Conservation (phyloP, 2,888 invertebrate species). For the Ceramica pisi region DNA sequence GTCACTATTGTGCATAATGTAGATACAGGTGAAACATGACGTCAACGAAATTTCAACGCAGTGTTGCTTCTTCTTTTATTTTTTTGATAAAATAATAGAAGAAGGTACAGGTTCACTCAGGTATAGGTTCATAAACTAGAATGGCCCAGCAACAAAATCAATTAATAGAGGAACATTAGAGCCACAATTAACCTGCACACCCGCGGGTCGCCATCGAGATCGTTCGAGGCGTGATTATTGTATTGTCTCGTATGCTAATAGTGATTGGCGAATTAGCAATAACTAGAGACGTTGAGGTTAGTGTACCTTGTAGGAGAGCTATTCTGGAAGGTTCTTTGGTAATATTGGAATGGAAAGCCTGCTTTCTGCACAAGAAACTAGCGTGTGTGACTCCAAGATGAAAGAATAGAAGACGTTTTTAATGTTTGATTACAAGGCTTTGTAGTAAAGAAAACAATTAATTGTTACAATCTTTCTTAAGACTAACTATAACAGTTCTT, state of each 20-base stretch:
- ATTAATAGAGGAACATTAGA: slow-evolving; percentile 83
- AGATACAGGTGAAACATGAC: too few species aligned
- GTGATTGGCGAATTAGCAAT: slow-evolving; percentile 61
- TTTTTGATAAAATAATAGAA: too few species aligned
- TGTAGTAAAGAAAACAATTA: too few species aligned
- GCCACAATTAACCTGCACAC: slow-evolving; percentile 69
- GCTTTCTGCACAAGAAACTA: not conserved
- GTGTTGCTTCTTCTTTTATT: too few species aligned
- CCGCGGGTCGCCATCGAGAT: slow-evolving; percentile 53
- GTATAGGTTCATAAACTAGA: not conserved
- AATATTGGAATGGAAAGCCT: not conserved
- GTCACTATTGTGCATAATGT: too few species aligned
- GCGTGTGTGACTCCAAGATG: not conserved
- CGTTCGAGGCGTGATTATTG: slow-evolving; percentile 60
- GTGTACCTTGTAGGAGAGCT: slow-evolving; percentile 28
- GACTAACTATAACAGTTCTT: too few species aligned
- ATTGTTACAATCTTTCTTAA: too few species aligned
- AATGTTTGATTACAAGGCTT: too few species aligned
- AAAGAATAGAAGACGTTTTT: not conserved
- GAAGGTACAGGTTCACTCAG: too few species aligned
- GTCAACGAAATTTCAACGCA: too few species aligned
- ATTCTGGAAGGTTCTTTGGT: slow-evolving; percentile 20
- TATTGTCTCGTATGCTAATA: slow-evolving; percentile 67
- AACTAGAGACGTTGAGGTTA: slow-evolving; percentile 46
- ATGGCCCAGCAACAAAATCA: slow-evolving; percentile 77